Percentiles rank a stretch among this genome's conserved stretches.
These are phyloP conservation scores for Microcebus lehilahytsara DNA, from an alignment of 2,113 vertebrate genomes.

Conservation along the genomic window DNA sequence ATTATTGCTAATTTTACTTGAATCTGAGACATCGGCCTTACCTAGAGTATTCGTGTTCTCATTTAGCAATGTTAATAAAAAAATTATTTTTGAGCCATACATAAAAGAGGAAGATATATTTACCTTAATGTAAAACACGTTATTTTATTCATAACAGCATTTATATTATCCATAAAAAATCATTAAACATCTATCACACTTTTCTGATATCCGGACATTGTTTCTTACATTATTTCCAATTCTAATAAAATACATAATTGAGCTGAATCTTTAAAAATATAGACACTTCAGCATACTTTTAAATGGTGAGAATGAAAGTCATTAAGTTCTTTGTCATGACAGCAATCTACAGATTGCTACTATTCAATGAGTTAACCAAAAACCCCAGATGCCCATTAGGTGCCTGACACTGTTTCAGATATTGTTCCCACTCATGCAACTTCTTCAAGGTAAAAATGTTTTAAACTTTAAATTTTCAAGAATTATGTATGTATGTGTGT, in stretches of 20 bases:
- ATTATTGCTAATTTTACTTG: slow-evolving; percentile 14
- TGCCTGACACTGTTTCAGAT: neutral
- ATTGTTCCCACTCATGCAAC: neutral
- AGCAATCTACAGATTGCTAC: neutral
- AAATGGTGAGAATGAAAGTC: neutral
- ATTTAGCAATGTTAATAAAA: slow-evolving; percentile 22
- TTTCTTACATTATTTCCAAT: neutral
- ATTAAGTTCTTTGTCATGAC: neutral
- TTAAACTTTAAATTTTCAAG: slow-evolving; percentile 25
- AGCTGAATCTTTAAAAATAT: slow-evolving; percentile 15
- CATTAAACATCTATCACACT: neutral
- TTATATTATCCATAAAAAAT: slow-evolving; percentile 34
- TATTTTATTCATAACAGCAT: neutral
- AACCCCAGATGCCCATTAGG: neutral
- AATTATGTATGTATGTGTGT: neutral
- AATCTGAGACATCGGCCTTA: neutral
- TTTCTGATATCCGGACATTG: neutral
- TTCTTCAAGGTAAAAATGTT: slow-evolving; percentile 3
- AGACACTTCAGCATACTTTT: neutral
- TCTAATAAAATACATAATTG: slow-evolving; percentile 38
- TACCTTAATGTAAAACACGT: neutral
- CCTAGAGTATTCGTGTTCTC: neutral
- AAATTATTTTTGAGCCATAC: neutral
- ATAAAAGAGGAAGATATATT: neutral
- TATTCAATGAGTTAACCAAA: slow-evolving; percentile 9